A percentile compares a stretch with the other conserved stretches of the same genome.
These are phyloP conservation scores for Apamea crenata DNA, from an alignment of 2,888 invertebrate species.

Conservation along the genomic window DNA sequence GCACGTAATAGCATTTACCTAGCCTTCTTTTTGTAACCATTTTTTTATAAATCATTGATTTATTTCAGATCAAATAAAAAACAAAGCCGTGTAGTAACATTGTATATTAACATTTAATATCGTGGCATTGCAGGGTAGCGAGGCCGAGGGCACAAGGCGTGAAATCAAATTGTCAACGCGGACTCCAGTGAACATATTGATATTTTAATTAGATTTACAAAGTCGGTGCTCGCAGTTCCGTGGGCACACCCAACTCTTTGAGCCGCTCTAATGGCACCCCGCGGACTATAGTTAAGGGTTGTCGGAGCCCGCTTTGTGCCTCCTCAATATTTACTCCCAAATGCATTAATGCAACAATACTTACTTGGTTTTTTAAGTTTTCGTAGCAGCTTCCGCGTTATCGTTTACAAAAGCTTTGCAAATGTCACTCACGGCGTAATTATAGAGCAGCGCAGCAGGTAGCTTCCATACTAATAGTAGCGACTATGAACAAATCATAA, in stretches of 20 bases:
- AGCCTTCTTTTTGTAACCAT: neutral
- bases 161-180: constrained; percentile 89
- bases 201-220: constrained; percentile 91
- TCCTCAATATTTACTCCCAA: constrained; percentile 90
- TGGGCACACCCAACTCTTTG: constrained; percentile 89
- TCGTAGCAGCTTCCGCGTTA: constrained; percentile 89
- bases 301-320: constrained; percentile 86
- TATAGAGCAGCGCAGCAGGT: constrained; percentile 88
- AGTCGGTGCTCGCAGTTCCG: constrained; percentile 83
- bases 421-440: constrained; percentile 88
- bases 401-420: constrained; percentile 89
- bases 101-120: constrained; percentile 71
- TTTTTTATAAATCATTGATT: constrained; percentile 1
- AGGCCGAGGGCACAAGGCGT: constrained; percentile 79
- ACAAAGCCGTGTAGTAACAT: constrained; percentile 54
- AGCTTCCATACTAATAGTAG: constrained; percentile 79
- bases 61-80: constrained; percentile 44
- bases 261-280: constrained; percentile 89
- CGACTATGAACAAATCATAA: constrained; percentile 82
- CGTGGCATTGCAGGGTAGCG: constrained; percentile 56
- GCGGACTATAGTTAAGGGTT: constrained; percentile 89
- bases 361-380: constrained; percentile 89
- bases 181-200: constrained; percentile 88
- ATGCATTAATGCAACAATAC: constrained; percentile 90
- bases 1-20: neutral